phyloP scores from a whole-genome alignment of 1,140 invertebrate genomes.

The Phocides pigmalion region DNA sequence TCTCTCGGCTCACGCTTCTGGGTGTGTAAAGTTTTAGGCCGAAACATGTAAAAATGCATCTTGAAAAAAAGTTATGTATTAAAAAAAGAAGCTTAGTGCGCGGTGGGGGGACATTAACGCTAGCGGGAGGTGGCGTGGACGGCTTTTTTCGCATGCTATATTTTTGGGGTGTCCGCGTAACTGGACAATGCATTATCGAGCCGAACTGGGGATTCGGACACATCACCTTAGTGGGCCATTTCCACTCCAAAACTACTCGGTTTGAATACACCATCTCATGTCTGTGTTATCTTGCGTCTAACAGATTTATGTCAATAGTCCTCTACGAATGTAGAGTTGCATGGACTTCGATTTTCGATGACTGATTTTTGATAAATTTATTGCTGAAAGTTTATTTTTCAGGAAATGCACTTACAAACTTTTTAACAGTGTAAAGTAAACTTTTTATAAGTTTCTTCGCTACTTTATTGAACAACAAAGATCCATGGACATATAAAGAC shows the following conservation, averaged over 20 bases:
- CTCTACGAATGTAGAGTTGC: slow-evolving; percentile 5
- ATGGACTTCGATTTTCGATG: no score
- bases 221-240: slow-evolving; percentile 74
- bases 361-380: no score
- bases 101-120: slow-evolving; percentile 77
- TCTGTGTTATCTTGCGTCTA: slow-evolving; percentile 15
- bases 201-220: slow-evolving; percentile 59
- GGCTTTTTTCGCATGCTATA: slow-evolving; percentile 79
- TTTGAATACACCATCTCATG: slow-evolving; percentile 20
- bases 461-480: no score
- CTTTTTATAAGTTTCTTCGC: no score
- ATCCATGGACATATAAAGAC: no score
- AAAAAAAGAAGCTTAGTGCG: slow-evolving; percentile 82
- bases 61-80: slow-evolving; percentile 84
- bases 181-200: slow-evolving; percentile 80
- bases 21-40: slow-evolving; percentile 83
- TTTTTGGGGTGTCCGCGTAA: slow-evolving; percentile 75
- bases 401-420: no score
- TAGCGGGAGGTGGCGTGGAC: slow-evolving; percentile 68
- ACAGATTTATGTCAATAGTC: slow-evolving; percentile 18
- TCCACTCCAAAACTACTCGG: slow-evolving; percentile 54
- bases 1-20: slow-evolving; percentile 64
- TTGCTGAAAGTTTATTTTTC: no score
- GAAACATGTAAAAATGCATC: slow-evolving; percentile 84
- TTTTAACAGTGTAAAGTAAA: no score